Base-by-base conservation (phyloP, 2,888 invertebrate genomes). In the Eueremaeus valkanovi region DNA sequence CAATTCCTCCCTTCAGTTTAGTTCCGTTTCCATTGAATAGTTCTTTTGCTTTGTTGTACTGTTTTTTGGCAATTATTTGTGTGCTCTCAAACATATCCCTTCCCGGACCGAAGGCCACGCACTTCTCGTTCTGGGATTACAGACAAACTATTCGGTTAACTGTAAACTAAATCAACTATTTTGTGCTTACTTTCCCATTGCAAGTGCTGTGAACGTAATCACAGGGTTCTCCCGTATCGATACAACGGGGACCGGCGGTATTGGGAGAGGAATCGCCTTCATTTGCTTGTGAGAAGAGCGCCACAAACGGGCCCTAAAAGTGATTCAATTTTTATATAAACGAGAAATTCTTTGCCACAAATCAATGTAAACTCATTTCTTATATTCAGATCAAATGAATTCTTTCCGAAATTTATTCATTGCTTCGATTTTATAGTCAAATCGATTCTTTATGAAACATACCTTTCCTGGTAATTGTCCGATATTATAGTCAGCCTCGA, bases 261-360 rank as follows among this genome's bases (percentile, higher is more conserved):
- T 97, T 96, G 0, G 97, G 96, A 0, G 95, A 93, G 0, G 94
- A 93, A 83, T 97, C 97, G 0, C 96, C 97, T 73, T 94, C 86
- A 83, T 95, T 95, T 0, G 90, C 88, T 0, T 95, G 92, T 0
- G 93, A 94, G 83, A 96, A 96, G 0, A 94, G 92, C 8, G 92
- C 93, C 0, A 96, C 93, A 82, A 95, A 90, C 73, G 86, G 85
- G 0, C 93, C 93, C 92, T 91, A 24, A 31, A n/a, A 6, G 5
- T 63, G 3, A 63, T 6, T 29, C 13, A 66, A 29, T 21, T 5
- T 9, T 0, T 42, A 40, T n/a, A 73, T 16, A 6, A 24, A 40
- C 1, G 3, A 40, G 8, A 40, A 24, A 24, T 40, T 21, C 21
- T 9, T 8, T 18, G 40, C n/a, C n/a, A 45, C 13, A 40, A 21